Percentiles rank a stretch among this genome's conserved stretches.
Evolutionary conservation across 2,113 vertebrate genomes (phyloP).

Genomic region (Carassius carassius): DNA sequence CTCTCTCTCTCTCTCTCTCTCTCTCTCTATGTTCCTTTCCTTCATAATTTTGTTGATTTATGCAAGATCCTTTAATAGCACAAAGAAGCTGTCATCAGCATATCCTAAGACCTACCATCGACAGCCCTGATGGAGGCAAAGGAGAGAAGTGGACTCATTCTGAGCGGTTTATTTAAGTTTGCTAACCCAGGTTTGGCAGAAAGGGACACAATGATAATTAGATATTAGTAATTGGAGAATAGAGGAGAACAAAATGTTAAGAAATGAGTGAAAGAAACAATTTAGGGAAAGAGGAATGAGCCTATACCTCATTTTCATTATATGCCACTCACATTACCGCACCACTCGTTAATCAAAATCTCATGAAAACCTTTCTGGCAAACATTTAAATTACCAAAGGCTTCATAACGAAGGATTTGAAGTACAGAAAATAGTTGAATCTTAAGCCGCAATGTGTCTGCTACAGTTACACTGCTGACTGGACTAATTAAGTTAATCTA

Average conservation of each 20-base stretch:
- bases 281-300: neutral
- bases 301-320: neutral
- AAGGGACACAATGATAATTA: neutral
- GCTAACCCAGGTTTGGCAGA: neutral
- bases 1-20: neutral
- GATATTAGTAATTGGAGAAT: neutral
- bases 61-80: neutral
- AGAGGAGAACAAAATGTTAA: neutral
- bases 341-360: neutral
- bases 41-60: conserved; percentile 12
- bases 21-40: neutral
- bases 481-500: conserved; percentile 48
- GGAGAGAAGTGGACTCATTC: neutral
- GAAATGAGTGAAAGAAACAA: neutral
- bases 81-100: conserved; percentile 39
- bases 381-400: neutral
- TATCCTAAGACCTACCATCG: neutral
- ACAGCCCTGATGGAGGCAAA: neutral
- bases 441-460: neutral
- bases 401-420: neutral
- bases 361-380: neutral
- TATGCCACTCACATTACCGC: neutral
- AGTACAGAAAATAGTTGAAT: neutral
- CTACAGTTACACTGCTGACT: neutral
- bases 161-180: neutral